Evolutionary conservation across 1,140 invertebrate species (phyloP).

Genomic region (Caerostris darwini): DNA sequence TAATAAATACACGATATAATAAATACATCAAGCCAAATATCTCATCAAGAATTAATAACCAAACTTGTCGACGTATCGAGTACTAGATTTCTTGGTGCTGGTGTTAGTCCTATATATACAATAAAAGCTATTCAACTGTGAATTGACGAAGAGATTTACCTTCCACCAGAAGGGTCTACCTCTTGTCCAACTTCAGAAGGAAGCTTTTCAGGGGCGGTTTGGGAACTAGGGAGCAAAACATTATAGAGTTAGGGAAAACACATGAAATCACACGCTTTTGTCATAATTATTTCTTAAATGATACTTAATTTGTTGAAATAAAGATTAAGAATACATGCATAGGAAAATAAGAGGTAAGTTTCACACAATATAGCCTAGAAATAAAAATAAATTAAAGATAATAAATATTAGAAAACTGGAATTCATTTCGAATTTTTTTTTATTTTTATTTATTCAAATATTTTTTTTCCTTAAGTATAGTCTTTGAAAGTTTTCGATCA

Average conservation of each 20-base stretch:
- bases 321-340: neutral
- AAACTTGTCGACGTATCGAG: neutral
- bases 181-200: slow-evolving; percentile 75
- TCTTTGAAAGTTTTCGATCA: too few species aligned
- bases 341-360: neutral
- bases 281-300: neutral
- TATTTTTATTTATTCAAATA: neutral
- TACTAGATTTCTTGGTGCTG: neutral
- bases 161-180: slow-evolving; percentile 71
- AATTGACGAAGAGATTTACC: slow-evolving; percentile 62
- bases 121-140: slow-evolving; percentile 17
- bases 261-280: slow-evolving; percentile 30
- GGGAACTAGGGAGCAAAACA: slow-evolving; percentile 76
- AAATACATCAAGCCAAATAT: neutral
- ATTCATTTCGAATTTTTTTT: neutral
- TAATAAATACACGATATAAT: too few species aligned
- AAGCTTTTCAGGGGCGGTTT: slow-evolving; percentile 77
- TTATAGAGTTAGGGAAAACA: slow-evolving; percentile 69
- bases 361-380: neutral
- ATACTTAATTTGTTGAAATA: neutral
- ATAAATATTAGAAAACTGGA: neutral
- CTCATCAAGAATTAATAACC: neutral
- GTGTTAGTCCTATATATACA: neutral
- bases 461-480: neutral
- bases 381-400: too few species aligned